A percentile compares a stretch with the other conserved stretches of the same genome.
Evolutionary conservation across 2,888 invertebrate genomes (phyloP).

Genomic region (Mythimna impura): DNA sequence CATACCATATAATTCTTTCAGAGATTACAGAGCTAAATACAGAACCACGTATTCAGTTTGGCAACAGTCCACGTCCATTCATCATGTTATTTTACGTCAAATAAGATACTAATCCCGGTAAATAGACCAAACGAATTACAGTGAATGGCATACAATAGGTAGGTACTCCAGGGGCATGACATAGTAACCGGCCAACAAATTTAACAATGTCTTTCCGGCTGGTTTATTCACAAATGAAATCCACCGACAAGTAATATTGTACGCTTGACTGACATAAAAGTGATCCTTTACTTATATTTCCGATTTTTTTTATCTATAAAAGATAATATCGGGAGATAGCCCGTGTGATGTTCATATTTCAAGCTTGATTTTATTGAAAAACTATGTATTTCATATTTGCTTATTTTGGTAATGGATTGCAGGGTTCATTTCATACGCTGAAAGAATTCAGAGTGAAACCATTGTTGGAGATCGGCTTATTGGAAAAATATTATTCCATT

Average conservation of each 20-base stretch:
- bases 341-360: constrained; percentile 23
- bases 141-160: constrained; percentile 40
- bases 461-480: constrained; percentile 26
- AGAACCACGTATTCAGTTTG: constrained; percentile 32
- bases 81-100: constrained; percentile 54
- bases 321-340: constrained; percentile 15
- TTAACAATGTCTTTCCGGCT: constrained; percentile 70
- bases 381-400: constrained; percentile 19
- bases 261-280: constrained; percentile 64
- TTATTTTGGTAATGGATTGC: constrained; percentile 39
- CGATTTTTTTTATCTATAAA: constrained; percentile 33
- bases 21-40: constrained; percentile 31
- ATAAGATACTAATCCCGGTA: constrained; percentile 45
- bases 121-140: constrained; percentile 49
- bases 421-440: constrained; percentile 11
- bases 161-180: constrained; percentile 20
- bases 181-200: constrained; percentile 63
- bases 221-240: constrained; percentile 66
- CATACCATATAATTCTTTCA: constrained; percentile 32
- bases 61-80: constrained; percentile 40
- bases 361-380: constrained; percentile 47
- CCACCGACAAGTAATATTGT: constrained; percentile 69
- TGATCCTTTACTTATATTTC: constrained; percentile 40
- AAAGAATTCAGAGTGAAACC: constrained; percentile 12
- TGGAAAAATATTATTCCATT: constrained; percentile 34